A percentile compares a stretch with the other conserved stretches of the same genome.
Conservation (phyloP, 2,797 vertebrate species). For the Lepus oiostolus region DNA sequence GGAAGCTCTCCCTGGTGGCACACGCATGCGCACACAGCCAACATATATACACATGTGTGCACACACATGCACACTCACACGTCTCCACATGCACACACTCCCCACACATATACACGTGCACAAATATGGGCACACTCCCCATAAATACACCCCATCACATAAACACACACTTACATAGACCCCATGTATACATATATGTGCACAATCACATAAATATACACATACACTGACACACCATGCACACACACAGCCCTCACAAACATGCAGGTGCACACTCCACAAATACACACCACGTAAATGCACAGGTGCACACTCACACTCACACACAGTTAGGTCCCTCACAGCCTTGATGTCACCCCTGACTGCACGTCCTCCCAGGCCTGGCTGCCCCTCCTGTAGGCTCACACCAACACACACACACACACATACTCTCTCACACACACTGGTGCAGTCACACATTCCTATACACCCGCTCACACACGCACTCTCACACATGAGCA, state of each 20-base stretch:
- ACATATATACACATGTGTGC: too few species aligned
- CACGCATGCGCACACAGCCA: background rate
- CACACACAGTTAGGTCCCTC: background rate
- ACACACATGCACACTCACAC: background rate
- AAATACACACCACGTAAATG: background rate
- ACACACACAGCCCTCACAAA: background rate
- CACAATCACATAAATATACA: background rate
- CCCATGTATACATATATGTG: background rate
- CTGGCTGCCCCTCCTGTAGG: background rate
- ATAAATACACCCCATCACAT: background rate
- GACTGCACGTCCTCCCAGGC: fast-evolving
- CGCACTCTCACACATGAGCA: too few species aligned
- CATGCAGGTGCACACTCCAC: background rate
- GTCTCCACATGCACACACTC: background rate
- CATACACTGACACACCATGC: background rate
- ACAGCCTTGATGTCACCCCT: background rate
- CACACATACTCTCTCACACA: too few species aligned
- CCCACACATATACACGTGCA: background rate
- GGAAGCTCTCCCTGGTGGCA: background rate
- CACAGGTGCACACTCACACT: too few species aligned
- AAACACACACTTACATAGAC: background rate
- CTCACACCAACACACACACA: background rate
- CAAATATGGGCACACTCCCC: too few species aligned
- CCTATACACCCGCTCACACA: too few species aligned
- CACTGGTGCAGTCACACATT: too few species aligned